Percentiles rank a stretch among this genome's conserved stretches.
phyloP scores from a whole-genome alignment of 2,797 vertebrate genomes.

The Fringilla coelebs region DNA sequence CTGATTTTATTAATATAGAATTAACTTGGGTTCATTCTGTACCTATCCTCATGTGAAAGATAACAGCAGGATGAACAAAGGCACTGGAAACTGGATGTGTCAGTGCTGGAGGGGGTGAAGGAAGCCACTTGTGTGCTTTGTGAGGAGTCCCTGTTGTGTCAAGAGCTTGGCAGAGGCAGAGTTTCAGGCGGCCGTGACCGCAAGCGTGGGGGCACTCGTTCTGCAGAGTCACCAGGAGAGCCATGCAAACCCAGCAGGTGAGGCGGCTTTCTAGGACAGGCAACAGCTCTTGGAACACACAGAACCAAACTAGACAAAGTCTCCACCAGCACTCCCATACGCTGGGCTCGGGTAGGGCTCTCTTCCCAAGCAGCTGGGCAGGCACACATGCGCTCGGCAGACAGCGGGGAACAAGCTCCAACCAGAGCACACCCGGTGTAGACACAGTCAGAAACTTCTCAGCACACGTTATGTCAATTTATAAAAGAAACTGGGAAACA shows the following conservation, averaged over 20 bases:
- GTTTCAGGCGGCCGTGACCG: neutral
- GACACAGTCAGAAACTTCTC: neutral
- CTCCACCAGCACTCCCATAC: neutral
- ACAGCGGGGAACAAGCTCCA: conserved; percentile 21
- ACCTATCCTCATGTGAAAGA: neutral
- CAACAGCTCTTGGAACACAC: conserved; percentile 14
- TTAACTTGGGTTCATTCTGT: neutral
- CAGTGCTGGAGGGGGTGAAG: neutral
- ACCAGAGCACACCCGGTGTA: neutral
- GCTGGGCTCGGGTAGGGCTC: neutral
- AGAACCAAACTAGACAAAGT: conserved; percentile 18
- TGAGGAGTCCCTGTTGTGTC: neutral
- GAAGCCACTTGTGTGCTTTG: neutral
- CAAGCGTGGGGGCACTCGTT: neutral
- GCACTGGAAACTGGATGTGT: neutral
- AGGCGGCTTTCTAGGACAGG: conserved; percentile 40
- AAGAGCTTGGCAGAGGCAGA: neutral
- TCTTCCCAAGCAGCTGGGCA: conserved; percentile 35
- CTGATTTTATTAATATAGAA: neutral
- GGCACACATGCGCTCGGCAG: conserved; percentile 63
- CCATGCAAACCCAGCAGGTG: conserved; percentile 62
- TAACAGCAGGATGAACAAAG: neutral
- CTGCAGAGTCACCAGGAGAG: neutral
- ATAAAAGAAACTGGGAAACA: conserved; percentile 30
- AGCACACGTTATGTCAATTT: neutral